Conservation (phyloP, 2,888 invertebrate genomes). For the Drosophila maculinotata region DNA sequence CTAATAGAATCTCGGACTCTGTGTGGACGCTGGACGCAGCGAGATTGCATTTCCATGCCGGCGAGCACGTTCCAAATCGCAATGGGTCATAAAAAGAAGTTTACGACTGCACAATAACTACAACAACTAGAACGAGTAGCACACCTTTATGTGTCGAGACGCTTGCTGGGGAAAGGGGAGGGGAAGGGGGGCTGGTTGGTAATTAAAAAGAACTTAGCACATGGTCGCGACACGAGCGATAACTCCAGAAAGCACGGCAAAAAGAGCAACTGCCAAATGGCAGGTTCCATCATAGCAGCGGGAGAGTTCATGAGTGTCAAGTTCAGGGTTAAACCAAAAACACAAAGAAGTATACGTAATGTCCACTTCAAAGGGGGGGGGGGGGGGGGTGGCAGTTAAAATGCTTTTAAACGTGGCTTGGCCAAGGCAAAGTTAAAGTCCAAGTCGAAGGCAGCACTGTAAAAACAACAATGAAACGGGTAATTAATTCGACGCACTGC, state of each 20-base stretch:
- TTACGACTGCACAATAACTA: conserved; percentile 42
- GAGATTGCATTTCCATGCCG: conserved; percentile 49
- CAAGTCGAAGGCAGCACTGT: conserved; percentile 23
- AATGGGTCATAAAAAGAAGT: conserved; percentile 50
- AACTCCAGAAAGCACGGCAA: conserved; percentile 8
- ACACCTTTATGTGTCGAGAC: conserved; percentile 26
- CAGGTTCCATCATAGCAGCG: conserved; percentile 20
- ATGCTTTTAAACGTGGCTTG: no score
- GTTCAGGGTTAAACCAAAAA: conserved; percentile 66
- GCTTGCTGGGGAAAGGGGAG: no score
- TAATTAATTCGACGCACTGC: conserved; percentile 73
- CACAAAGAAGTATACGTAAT: conserved; percentile 28
- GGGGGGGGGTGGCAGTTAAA: conserved; percentile 10
- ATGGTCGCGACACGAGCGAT: conserved; percentile 59
- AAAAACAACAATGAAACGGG: conserved; percentile 55
- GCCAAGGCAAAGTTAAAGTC: conserved; percentile 27
- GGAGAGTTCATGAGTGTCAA: conserved; percentile 74
- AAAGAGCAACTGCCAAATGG: conserved; percentile 26
- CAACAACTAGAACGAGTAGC: conserved; percentile 15
- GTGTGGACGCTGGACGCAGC: conserved; percentile 3
- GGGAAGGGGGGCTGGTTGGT: conserved; percentile 29
- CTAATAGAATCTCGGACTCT: conserved; percentile 33
- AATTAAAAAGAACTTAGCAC: conserved; percentile 78
- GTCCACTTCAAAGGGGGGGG: conserved; percentile 6
- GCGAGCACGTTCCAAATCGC: conserved; percentile 55